Base-by-base conservation (phyloP, 2,113 vertebrate genomes). In the Caretta caretta region DNA sequence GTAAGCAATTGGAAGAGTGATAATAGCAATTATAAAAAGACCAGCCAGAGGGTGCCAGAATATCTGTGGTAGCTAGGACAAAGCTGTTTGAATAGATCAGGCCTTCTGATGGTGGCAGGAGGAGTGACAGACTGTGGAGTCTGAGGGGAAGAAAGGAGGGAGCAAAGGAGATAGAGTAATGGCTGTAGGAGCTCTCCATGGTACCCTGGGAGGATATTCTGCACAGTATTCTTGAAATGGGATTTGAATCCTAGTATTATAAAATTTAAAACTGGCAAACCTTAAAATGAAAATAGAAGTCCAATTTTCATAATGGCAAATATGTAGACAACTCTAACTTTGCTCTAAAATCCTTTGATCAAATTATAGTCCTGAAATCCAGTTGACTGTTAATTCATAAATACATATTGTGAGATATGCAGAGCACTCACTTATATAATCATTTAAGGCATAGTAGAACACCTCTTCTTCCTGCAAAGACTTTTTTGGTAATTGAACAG, bases 181-280 rank as follows among this genome's bases (percentile, higher is more conserved):
- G 69, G 38, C 42, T 38, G 38, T 24, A 75, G 96, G 95, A 97
- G 97, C 97, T 93, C 95, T 97, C 96, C 96, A 75, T 96, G 94
- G 95, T 96, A 14, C 56, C n/a, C 19, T 75, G 38, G 20, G 69
- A 75, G 13, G 14, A 25, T 12, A 75, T 20, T 75, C 35, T 75
- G n/a, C 38, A 24, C 38, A 24, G 19, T 75, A 42, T 75, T 42
- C 69, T 75, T 75, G 69, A 42, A 75, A 24, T 42, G 38, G n/a
- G 38, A 42, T 75, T 75, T 42, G n/a, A 42, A 75, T 75, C 4
- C 19, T 42, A 42, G 20, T 42, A 42, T 38, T 75, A 42, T 42
- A 75, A 42, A 75, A 42, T 42, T 75, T 25, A 75, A 42, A 42
- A 75, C 69, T 75, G 69, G 69, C 38, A 24, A 42, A 75, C 11